These are phyloP conservation scores for Chaetura pelagica DNA, from an alignment of 2,113 vertebrate genomes.

Conservation along the genomic window DNA sequence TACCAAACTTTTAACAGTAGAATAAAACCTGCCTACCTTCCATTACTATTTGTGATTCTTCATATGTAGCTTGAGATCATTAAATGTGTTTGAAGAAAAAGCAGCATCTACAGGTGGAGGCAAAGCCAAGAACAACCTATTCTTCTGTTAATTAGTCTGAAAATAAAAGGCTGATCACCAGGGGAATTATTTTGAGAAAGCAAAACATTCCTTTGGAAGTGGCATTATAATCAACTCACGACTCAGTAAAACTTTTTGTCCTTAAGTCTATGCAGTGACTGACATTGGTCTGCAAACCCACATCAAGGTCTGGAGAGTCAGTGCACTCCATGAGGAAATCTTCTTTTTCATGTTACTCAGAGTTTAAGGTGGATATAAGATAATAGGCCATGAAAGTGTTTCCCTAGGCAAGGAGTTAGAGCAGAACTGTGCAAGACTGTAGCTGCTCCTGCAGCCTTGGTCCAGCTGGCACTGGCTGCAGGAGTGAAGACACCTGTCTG, in stretches of 20 bases:
- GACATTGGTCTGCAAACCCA: neutral
- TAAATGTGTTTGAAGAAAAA: neutral
- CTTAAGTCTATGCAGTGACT: neutral
- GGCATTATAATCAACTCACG: fast-evolving
- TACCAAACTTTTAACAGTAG: neutral
- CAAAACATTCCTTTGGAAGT: neutral
- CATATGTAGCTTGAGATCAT: fast-evolving
- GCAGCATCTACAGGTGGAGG: neutral
- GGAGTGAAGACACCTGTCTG: neutral
- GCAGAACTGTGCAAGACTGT: neutral
- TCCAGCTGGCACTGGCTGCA: neutral
- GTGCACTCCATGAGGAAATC: neutral
- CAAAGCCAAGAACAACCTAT: neutral
- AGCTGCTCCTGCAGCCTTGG: fast-evolving
- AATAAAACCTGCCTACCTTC: neutral
- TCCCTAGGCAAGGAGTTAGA: neutral
- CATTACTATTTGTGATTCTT: neutral
- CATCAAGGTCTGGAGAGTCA: neutral
- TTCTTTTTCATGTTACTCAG: neutral
- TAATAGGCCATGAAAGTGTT: neutral
- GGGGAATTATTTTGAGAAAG: neutral
- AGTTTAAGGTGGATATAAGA: neutral
- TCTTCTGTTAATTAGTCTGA: neutral
- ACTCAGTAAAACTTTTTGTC: neutral
- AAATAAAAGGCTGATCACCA: neutral